Evolutionary conservation across 2,888 invertebrate genomes (phyloP).

Genomic region (Amiota communis): DNA sequence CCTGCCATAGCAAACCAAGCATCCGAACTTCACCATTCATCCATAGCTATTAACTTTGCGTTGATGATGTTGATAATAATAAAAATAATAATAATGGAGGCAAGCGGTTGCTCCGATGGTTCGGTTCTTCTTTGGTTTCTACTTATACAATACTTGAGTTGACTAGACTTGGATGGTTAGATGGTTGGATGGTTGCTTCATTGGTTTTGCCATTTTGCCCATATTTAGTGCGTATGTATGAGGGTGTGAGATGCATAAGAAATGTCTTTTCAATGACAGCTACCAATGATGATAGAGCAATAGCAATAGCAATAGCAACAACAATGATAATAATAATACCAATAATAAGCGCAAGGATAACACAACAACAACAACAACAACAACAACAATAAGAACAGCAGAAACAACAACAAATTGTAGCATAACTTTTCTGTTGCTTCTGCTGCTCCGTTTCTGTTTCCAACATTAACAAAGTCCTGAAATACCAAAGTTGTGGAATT

Average conservation of each 20-base stretch:
- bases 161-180: background rate
- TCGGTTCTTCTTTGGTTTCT: background rate
- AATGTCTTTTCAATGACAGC: slow-evolving; percentile 18
- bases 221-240: background rate
- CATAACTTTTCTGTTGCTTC: slow-evolving; percentile 13
- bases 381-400: no score
- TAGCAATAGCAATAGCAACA: background rate
- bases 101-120: background rate
- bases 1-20: no score
- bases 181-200: slow-evolving; percentile 1
- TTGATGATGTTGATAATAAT: slow-evolving; percentile 27
- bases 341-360: no score
- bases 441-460: background rate
- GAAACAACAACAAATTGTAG: background rate
- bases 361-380: no score
- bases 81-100: background rate
- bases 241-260: slow-evolving; percentile 4
- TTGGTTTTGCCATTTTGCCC: background rate
- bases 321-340: background rate
- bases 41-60: slow-evolving; percentile 20
- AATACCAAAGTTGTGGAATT: slow-evolving; percentile 63
- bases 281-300: background rate
- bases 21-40: background rate
- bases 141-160: no score
- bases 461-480: slow-evolving; percentile 43